These are phyloP conservation scores for Meghimatium bilineatum DNA, from an alignment of 2,888 invertebrate genomes.

Conservation along the genomic window DNA sequence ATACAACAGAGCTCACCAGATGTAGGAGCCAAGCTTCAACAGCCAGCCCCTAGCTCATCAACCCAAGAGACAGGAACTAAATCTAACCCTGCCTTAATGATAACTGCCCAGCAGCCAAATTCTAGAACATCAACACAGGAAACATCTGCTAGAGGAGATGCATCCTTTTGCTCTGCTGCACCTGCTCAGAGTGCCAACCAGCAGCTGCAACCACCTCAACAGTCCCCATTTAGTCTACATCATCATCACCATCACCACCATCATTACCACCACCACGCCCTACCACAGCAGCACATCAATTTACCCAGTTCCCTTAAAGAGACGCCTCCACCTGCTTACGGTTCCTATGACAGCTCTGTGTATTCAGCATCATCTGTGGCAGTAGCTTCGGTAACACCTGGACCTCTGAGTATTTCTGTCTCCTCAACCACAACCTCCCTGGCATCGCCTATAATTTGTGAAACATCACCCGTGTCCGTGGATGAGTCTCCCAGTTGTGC, in stretches of 20 bases:
- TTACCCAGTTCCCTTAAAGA: constrained; percentile 23
- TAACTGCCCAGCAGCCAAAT: background rate
- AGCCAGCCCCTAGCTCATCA: background rate
- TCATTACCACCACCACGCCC: constrained; percentile 43
- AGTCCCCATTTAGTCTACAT: constrained; percentile 40
- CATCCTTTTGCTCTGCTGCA: background rate
- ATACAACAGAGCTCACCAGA: constrained; percentile 29
- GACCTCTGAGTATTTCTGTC: constrained; percentile 35
- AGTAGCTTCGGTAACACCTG: constrained; percentile 18
- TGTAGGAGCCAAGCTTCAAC: background rate
- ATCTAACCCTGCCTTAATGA: background rate
- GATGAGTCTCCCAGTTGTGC: constrained; percentile 48
- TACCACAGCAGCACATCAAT: background rate
- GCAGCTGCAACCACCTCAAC: constrained; percentile 8
- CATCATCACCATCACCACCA: constrained; percentile 49
- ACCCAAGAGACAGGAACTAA: background rate
- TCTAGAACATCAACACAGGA: background rate
- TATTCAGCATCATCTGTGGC: constrained; percentile 7
- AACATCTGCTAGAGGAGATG: background rate
- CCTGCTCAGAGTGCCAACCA: background rate
- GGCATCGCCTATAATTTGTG: constrained; percentile 42
- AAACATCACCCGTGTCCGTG: constrained; percentile 47
- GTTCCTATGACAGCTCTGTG: constrained; percentile 12
- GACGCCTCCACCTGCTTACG: constrained; percentile 34
- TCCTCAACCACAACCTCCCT: constrained; percentile 32